These are phyloP conservation scores for Austrolebias charrua DNA, from an alignment of 2,797 vertebrate genomes.

Conservation along the genomic window DNA sequence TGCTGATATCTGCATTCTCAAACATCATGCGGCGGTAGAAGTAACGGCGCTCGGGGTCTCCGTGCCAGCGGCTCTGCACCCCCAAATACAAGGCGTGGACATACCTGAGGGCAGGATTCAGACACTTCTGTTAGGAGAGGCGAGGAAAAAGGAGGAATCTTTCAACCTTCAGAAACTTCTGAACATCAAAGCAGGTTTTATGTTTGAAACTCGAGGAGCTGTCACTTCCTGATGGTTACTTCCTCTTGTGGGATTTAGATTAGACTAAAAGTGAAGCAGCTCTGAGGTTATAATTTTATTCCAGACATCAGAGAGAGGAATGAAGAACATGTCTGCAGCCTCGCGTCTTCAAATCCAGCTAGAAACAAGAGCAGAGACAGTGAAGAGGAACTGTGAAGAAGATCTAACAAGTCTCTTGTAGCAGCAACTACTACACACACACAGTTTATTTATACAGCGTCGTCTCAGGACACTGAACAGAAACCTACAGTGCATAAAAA, in stretches of 20 bases:
- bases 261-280: slow-evolving; percentile 50
- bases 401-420: background rate
- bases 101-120: slow-evolving; percentile 79
- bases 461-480: too few relatives aligned
- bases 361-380: slow-evolving; percentile 17
- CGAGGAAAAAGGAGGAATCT: background rate
- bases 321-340: slow-evolving; percentile 25
- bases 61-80: slow-evolving; percentile 93
- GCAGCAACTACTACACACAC: too few relatives aligned
- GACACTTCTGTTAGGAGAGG: slow-evolving; percentile 1
- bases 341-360: slow-evolving; percentile 40
- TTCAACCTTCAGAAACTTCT: slow-evolving; percentile 12
- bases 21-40: slow-evolving; percentile 97
- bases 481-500: too few relatives aligned
- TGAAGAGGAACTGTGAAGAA: background rate
- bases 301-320: slow-evolving; percentile 29
- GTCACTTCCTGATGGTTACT: slow-evolving; percentile 34
- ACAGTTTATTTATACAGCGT: too few relatives aligned
- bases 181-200: slow-evolving; percentile 29
- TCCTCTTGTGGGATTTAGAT: slow-evolving; percentile 46
- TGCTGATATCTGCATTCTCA: slow-evolving; percentile 94
- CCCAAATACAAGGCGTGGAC: slow-evolving; percentile 92
- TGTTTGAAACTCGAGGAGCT: slow-evolving; percentile 42
- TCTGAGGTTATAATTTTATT: slow-evolving; percentile 57
- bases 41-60: slow-evolving; percentile 87